phyloP scores from a whole-genome alignment of 2,113 vertebrate species.

The Ameiurus melas region DNA sequence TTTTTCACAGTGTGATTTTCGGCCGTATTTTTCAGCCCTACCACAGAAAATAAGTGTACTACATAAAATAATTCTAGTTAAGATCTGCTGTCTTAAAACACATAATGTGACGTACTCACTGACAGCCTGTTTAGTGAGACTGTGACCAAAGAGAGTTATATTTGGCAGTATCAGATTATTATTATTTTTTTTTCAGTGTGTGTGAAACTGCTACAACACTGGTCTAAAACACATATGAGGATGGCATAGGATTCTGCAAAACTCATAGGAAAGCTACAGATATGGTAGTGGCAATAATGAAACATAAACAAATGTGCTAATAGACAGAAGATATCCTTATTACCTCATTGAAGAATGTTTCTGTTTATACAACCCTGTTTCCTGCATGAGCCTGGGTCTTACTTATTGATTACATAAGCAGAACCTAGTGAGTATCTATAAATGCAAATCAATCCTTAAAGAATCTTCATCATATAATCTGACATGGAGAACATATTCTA shows the following conservation, averaged over 20 bases:
- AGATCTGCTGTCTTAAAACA: not conserved
- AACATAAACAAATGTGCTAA: not conserved
- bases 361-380: not conserved
- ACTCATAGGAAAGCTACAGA: not conserved
- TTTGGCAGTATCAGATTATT: too few species aligned
- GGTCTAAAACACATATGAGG: not conserved
- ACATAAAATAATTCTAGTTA: not conserved
- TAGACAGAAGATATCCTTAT: not conserved
- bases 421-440: not conserved
- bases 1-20: not conserved
- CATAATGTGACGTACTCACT: not conserved
- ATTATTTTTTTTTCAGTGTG: not conserved
- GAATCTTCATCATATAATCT: not conserved
- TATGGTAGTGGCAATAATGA: not conserved
- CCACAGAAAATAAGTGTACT: not conserved
- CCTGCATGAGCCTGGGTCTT: not conserved
- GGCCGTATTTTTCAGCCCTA: not conserved
- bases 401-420: not conserved
- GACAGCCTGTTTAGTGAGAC: not conserved
- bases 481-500: not conserved
- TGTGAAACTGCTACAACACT: not conserved
- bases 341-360: not conserved
- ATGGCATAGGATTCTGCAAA: not conserved
- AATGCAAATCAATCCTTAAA: not conserved
- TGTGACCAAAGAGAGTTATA: not conserved